A percentile compares a stretch with the other conserved stretches of the same genome.
Conservation (phyloP, 2,888 invertebrate genomes). For the Hypercompe scribonia region DNA sequence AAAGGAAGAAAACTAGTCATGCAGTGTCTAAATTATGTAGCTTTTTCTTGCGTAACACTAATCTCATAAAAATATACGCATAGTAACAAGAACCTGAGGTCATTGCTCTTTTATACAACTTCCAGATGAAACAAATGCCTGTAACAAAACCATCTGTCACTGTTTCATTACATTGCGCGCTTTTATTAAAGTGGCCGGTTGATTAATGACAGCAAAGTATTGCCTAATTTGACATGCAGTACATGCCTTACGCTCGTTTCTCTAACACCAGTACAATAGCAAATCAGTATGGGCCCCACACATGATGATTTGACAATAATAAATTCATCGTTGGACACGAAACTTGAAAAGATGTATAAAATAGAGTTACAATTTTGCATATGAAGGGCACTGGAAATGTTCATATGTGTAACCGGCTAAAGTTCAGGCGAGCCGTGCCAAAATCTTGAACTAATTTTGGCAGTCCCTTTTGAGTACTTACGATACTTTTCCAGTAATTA, state of each 20-base stretch:
- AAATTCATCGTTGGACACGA: background rate
- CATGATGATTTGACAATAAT: background rate
- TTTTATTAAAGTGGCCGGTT: slow-evolving; percentile 47
- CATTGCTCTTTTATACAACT: slow-evolving; percentile 41
- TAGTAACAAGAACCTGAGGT: slow-evolving; percentile 35
- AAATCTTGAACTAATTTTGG: background rate
- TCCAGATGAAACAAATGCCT: slow-evolving; percentile 48
- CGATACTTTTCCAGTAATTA: background rate
- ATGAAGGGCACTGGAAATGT: background rate
- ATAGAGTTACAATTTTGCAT: background rate
- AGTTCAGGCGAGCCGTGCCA: slow-evolving; percentile 2
- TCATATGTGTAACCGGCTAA: background rate
- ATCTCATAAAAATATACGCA: slow-evolving; percentile 15
- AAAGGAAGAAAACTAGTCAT: background rate
- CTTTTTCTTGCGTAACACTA: slow-evolving; percentile 10
- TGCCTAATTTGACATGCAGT: slow-evolving; percentile 18
- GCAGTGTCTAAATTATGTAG: background rate
- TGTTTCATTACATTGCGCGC: slow-evolving; percentile 41
- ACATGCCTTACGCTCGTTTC: background rate
- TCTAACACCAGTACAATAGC: background rate
- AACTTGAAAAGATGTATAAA: background rate
- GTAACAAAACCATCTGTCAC: slow-evolving; percentile 58
- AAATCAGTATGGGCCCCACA: background rate
- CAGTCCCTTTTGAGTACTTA: background rate
- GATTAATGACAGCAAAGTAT: slow-evolving; percentile 46